Evolutionary conservation across 2,113 vertebrate genomes (phyloP), one percentile per base, ranked within the genome.

Genomic region (Mohoua ochrocephala): DNA sequence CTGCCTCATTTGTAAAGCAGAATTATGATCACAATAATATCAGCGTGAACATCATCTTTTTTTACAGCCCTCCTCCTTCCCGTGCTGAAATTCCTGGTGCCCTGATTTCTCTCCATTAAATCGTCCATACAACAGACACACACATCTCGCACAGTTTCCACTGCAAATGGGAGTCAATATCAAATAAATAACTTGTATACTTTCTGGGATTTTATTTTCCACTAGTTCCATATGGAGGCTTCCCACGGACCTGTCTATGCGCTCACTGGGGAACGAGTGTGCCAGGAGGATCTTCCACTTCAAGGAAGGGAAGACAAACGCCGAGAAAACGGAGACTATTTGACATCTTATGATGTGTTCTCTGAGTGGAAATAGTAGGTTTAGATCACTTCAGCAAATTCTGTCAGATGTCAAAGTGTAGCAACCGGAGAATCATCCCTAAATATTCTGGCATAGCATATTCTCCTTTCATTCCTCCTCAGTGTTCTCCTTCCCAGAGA

Each of bases 401-500:
- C 60, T 52, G 26, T 24, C 82, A 57, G 22, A 56, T 60, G 41
- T 42, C 65, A 24, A 81, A 89, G 16, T 23, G 31, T 7, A 69
- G 61, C 26, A 41, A 33, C 24, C 1, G 0, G 37, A 87, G 37
- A 97, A 93, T 64, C 84, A 64, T 73, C 76, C 84, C 69, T 39
- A 65, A 75, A 89, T 89, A 94, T 85, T 87, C 63, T 28, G 37
- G n/a, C 24, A 65, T 14, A 60, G 30, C 44, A 24, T 33, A 64
- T 47, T 80, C 61, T 53, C 76, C 89, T 83, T 94, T 94, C 60
- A 49, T 92, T 97, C 79, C 60, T 96, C 90, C 84, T 74, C 35
- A 61, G 41, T 33, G 53, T 57, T 96, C 52, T 85, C 89, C 64
- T 97, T 84, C 87, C 84, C 84, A 92, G 71, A 96, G 77, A 82